A percentile compares a stretch with the other conserved stretches of the same genome.
Conservation (phyloP, 2,888 invertebrate genomes). For the Apamea anceps region DNA sequence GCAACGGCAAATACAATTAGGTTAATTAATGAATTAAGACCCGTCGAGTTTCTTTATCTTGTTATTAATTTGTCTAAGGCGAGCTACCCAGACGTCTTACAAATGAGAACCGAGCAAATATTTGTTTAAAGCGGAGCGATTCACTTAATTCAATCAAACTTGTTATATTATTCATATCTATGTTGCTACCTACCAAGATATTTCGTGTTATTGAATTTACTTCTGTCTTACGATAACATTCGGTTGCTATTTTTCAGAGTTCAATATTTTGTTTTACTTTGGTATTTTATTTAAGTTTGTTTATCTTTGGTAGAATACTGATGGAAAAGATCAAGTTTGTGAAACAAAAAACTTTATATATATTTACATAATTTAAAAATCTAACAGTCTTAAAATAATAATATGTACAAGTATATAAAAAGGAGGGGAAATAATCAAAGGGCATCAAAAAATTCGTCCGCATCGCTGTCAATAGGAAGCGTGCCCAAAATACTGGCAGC, state of each 20-base stretch:
- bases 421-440: too few species aligned
- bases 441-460: too few species aligned
- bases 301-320: slow-evolving; percentile 25
- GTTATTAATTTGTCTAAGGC: slow-evolving; percentile 90
- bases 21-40: slow-evolving; percentile 90
- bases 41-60: slow-evolving; percentile 89
- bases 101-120: slow-evolving; percentile 85
- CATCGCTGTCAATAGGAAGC: too few species aligned
- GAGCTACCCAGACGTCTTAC: slow-evolving; percentile 85
- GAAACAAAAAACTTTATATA: neutral
- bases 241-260: neutral
- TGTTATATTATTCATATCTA: slow-evolving; percentile 67
- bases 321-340: neutral
- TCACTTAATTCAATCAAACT: slow-evolving; percentile 71
- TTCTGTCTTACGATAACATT: slow-evolving; percentile 2
- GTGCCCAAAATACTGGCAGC: too few species aligned
- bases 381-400: too few species aligned
- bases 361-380: too few species aligned
- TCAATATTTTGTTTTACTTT: slow-evolving; percentile 1
- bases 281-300: slow-evolving; percentile 15
- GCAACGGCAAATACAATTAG: slow-evolving; percentile 89
- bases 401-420: too few species aligned
- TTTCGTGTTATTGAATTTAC: slow-evolving; percentile 33
- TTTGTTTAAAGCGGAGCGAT: slow-evolving; percentile 77
- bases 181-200: slow-evolving; percentile 18